Base-by-base conservation (phyloP, 1,140 invertebrate species). In the Eciton burchellii region DNA sequence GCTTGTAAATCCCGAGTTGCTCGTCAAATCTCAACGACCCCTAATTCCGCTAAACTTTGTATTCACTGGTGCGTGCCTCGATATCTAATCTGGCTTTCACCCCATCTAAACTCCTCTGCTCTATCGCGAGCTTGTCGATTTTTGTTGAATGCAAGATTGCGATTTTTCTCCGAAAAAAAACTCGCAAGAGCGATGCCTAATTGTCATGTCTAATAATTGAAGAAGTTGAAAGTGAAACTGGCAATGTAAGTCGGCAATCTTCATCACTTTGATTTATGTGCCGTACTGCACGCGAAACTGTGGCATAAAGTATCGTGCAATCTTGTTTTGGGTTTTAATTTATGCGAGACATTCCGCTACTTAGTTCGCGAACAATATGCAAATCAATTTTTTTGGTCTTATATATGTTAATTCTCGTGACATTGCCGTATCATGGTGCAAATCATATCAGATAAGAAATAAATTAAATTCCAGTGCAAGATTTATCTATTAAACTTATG, bases 191-290 rank as follows among this genome's bases (percentile, higher is more conserved):
- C 14, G 70, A 59, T n/a, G 21, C 8, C 26, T 62, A 35, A 62
- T 63, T 11, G 21, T 47, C n/a, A 62, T 74, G 24, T 24, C 62
- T 62, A 47, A 62, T 41, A 19, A 57, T 19, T 65, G 63, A 26
- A 76, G 2, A 43, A 41, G 19, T 65, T 76, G 19, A 76, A 74
- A 73, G 71, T 41, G 56, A 73, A 76, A 76, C 43, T 65, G 9
- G 8, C 14, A 35, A 35, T 35, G 72, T 76, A 76, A 65, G 72
- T 76, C 26, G 45, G n/a, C 26, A 49, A 35, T 16, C 12, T 24
- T 12, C 65, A 35, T 16, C 41, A 57, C 16, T 73, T 43, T 19
- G 54, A 8, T 47, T 49, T 54, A 49, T 5, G 35, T 6, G 3
- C 16, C 5, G 49, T 49, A 68, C 11, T 68, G 8, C 35, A 43